phyloP scores from a whole-genome alignment of 2,113 vertebrate genomes.

The Rhea americana region DNA sequence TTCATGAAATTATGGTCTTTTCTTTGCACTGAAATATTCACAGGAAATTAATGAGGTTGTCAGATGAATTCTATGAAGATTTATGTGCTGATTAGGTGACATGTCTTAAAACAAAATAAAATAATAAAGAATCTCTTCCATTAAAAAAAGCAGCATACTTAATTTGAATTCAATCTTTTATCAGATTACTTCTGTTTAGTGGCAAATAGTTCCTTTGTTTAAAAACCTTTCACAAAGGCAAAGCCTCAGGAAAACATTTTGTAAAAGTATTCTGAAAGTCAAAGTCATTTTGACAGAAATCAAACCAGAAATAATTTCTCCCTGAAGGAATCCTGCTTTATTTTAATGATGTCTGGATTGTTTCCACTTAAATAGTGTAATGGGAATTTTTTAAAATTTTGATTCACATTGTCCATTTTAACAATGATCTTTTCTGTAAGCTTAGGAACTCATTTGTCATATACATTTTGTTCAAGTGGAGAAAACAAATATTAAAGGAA shows the following conservation, averaged over 20 bases:
- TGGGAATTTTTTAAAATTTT: slow-evolving; percentile 60
- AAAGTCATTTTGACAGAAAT: slow-evolving; percentile 80
- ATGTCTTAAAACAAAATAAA: slow-evolving; percentile 68
- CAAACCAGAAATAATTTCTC: slow-evolving; percentile 81
- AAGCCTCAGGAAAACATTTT: slow-evolving; percentile 72
- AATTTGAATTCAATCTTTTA: slow-evolving; percentile 78
- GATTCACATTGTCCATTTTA: slow-evolving; percentile 64
- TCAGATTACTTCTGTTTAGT: slow-evolving; percentile 72
- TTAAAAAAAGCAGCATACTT: slow-evolving; percentile 71
- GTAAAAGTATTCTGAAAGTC: slow-evolving; percentile 76
- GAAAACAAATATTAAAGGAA: slow-evolving; percentile 51
- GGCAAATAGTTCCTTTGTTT: slow-evolving; percentile 71
- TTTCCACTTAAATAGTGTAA: slow-evolving; percentile 72
- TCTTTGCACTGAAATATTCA: slow-evolving; percentile 47
- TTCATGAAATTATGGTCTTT: slow-evolving; percentile 52
- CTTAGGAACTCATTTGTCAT: slow-evolving; percentile 64
- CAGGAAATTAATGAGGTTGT: slow-evolving; percentile 71
- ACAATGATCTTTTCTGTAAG: slow-evolving; percentile 63
- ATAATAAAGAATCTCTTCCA: slow-evolving; percentile 72
- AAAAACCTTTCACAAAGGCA: slow-evolving; percentile 63
- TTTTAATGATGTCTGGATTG: slow-evolving; percentile 75
- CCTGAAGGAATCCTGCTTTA: slow-evolving; percentile 76
- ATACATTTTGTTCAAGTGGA: slow-evolving; percentile 44
- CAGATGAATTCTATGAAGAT: slow-evolving; percentile 73
- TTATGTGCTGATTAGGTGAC: slow-evolving; percentile 70